Base-by-base conservation (phyloP, 2,888 invertebrate genomes). In the Ennomos quercinarius region DNA sequence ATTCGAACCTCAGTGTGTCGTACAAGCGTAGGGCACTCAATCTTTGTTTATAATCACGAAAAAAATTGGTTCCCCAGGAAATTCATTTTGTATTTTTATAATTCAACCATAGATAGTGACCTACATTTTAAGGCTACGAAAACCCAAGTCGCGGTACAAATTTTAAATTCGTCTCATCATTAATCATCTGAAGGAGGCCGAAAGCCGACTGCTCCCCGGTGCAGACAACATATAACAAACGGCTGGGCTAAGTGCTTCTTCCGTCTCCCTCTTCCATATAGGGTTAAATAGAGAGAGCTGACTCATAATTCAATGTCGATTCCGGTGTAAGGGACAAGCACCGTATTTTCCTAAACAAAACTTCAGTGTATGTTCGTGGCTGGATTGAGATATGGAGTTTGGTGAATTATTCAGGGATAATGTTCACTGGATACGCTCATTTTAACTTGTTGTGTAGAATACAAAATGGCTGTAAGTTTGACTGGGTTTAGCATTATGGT, bases 271-370 rank as follows among this genome's bases (percentile, higher is more conserved):
- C 63, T 43, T 72, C n/a, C 55, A 46, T 27, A 35, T 48, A 47
- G 57, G 64, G 70, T 35, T 40, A 45, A 70, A 77, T 74, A 71
- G 61, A 72, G 76, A 78, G 70, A 53, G 61, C 53, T 56, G 64
- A 51, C 68, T 77, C 80, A 83, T 85, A 84, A 79, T 85, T 86
- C 80, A 84, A 78, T 76, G 83, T 83, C 83, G 78, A 84, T 80
- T 76, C 74, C 73, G 76, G 77, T 82, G 78, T 79, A 73, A 76
- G 73, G 70, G 80, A 81, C 80, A 77, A 66, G 72, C 66, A 75
- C 76, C 81, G 74, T 83, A 80, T 82, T 84, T 83, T 67, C 75
- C 76, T 80, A 81, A 83, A 81, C 81, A 81, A 80, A 83, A 82
- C 65, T 69, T 67, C 63, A 43, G 65, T 55, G 58, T 67, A 59